Base-by-base conservation (phyloP, 1,140 invertebrate genomes). In the Bicyclus anynana region DNA sequence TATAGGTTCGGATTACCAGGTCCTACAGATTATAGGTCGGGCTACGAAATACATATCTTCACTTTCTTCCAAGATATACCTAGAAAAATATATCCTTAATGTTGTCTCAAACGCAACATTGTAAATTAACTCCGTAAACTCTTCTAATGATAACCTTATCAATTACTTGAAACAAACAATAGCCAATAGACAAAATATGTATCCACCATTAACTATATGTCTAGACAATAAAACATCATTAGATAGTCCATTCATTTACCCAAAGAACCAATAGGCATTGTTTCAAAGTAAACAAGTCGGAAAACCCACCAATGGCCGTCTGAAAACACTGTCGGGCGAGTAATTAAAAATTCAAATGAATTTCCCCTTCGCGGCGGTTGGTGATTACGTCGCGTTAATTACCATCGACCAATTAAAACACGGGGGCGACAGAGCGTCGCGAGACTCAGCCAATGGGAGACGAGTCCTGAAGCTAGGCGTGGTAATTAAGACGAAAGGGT, bases 281-380 rank as follows among this genome's bases (percentile, higher is more conserved):
- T 47, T 35, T 37, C 27, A 46, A 44, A 33, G 53, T 54, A 46
- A 47, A 46, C 44, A 47, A 47, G 21, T 47, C 27, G 35, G 48
- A 50, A 61, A 61, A 55, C 42, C 70, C 61, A 71, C 84, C 84
- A 87, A 87, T 87, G 55, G 50, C 65, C 60, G 70, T 58, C 65
- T 37, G 49, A 56, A 64, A 65, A 64, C 54, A 58, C 35, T 53
- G 60, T 48, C 42, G 56, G 59, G 59, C 65, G 49, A 57, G 66
- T 88, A 88, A 88, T 88, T 88, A 88, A 88, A 88, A 86, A 86
- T 88, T 86, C 73, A 88, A 88, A 88, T 88, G 74, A 59, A 60
- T 67, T 72, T 79, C 83, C 80, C 83, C 76, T 77, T 72, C 66
- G 65, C 56, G 69, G 69, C 74, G 65, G 77, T 84, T 79, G 80